Evolutionary conservation across 2,113 vertebrate genomes (phyloP).

Genomic region (sheep (Ovis aries)): DNA sequence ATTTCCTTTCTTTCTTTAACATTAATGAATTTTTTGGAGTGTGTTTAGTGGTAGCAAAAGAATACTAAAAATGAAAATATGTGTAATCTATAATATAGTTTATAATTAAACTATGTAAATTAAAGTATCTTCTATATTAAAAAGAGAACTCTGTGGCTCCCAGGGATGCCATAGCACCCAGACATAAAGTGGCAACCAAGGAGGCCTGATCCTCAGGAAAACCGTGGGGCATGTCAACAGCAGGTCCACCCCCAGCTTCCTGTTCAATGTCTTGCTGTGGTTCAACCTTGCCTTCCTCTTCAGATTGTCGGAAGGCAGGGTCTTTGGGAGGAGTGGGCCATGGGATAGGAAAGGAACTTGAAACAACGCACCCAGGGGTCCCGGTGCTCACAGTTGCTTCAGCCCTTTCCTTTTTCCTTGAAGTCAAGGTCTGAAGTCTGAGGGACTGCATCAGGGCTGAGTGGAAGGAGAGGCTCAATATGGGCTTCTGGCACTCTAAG

Average conservation of each 20-base stretch:
- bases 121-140: not conserved
- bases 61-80: not conserved
- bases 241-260: not conserved
- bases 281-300: not conserved
- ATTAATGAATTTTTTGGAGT: not conserved
- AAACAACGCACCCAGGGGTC: not conserved
- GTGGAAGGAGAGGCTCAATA: not conserved
- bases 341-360: not conserved
- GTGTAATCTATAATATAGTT: not conserved
- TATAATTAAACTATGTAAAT: not conserved
- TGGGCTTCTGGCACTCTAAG: not conserved
- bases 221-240: not conserved
- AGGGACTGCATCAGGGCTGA: not conserved
- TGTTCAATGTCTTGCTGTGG: not conserved
- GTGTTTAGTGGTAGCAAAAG: not conserved
- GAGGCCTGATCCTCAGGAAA: not conserved
- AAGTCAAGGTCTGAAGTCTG: not conserved
- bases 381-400: not conserved
- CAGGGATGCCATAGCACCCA: not conserved
- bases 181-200: not conserved
- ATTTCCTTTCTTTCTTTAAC: not conserved
- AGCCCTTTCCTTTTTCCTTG: not conserved
- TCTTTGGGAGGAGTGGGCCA: not conserved
- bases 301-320: not conserved
- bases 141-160: not conserved